These are phyloP conservation scores for Sarotherodon lohbergeri DNA, from an alignment of 2,113 vertebrate genomes.

Conservation along the genomic window DNA sequence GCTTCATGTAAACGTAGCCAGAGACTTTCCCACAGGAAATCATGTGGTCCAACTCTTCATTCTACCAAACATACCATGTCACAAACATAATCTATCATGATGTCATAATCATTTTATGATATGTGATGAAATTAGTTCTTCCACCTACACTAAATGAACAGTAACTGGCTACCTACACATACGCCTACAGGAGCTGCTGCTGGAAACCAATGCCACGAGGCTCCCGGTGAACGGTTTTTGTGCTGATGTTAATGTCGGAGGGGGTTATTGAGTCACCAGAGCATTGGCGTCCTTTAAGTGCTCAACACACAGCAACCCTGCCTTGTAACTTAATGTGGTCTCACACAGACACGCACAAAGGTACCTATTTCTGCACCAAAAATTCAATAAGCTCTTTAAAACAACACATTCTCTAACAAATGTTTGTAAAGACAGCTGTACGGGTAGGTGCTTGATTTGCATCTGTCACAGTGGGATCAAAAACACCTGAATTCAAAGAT, in stretches of 20 bases:
- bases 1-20: not conserved
- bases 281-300: not conserved
- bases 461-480: not conserved
- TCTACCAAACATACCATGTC: slow-evolving; percentile 7
- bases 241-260: not conserved
- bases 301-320: not conserved
- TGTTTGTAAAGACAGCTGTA: not conserved
- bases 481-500: not conserved
- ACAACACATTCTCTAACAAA: not conserved
- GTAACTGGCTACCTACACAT: not conserved
- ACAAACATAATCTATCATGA: slow-evolving; percentile 29
- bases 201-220: not conserved
- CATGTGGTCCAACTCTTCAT: slow-evolving; percentile 30
- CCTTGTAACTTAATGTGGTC: not conserved
- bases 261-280: not conserved
- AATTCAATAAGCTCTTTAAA: not conserved
- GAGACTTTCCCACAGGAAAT: slow-evolving; percentile 27
- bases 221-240: not conserved
- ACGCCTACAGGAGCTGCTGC: not conserved
- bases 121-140: not conserved
- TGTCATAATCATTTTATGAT: not conserved
- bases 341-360: not conserved
- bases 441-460: not conserved
- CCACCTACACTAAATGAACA: not conserved
- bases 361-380: not conserved